Percentiles rank a stretch among this genome's conserved stretches.
phyloP scores from a whole-genome alignment of 1,140 invertebrate genomes.

The Aphaenogaster rudis region DNA sequence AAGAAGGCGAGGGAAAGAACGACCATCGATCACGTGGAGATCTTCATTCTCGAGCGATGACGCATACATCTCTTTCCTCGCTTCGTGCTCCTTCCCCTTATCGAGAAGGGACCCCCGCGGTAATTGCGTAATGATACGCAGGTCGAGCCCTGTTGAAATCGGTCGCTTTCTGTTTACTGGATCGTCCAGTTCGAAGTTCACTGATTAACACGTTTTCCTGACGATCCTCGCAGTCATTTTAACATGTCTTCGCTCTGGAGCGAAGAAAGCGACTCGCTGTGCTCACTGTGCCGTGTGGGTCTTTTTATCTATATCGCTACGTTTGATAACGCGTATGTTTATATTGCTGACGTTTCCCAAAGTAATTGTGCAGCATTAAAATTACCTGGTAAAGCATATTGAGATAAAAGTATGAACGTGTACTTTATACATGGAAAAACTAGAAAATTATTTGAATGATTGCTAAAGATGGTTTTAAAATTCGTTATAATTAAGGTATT shows the following conservation, averaged over 20 bases:
- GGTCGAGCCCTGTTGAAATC: not conserved
- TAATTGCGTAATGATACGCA: slow-evolving; percentile 15
- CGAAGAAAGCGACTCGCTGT: not conserved
- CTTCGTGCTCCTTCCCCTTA: not conserved
- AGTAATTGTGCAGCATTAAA: no score
- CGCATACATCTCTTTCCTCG: not conserved
- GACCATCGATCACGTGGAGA: slow-evolving; percentile 1
- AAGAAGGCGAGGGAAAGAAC: not conserved
- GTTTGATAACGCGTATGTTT: not conserved
- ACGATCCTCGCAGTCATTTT: not conserved
- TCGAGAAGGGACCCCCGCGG: not conserved
- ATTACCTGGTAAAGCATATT: not conserved
- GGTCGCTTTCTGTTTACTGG: not conserved
- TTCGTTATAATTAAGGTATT: not conserved
- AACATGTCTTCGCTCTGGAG: not conserved
- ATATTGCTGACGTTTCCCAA: not conserved
- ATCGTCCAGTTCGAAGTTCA: slow-evolving; percentile 31
- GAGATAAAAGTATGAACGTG: not conserved
- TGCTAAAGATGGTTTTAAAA: not conserved
- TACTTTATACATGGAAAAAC: not conserved
- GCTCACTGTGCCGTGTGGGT: not conserved
- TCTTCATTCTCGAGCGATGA: slow-evolving; percentile 2
- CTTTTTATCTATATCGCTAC: not conserved
- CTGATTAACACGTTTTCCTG: slow-evolving; percentile 4
- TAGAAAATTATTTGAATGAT: not conserved